Evolutionary conservation across 2,797 vertebrate species (phyloP).

Genomic region (Falco novaeseelandiae): DNA sequence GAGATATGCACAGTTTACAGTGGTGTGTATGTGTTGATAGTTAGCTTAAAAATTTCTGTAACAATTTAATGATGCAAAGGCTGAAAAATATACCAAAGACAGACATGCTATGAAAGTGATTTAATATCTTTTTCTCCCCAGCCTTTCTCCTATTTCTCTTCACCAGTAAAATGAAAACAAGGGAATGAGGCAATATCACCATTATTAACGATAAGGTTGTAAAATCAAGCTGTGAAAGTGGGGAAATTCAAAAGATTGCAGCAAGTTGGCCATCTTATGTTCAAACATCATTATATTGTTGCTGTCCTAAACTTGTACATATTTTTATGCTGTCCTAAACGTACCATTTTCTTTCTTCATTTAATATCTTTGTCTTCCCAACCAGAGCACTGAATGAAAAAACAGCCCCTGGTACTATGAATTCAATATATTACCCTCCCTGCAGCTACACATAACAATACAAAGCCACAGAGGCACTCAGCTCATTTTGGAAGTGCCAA

Average conservation of each 20-base stretch:
- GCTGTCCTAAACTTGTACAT: not conserved
- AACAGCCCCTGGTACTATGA: not conserved
- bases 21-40: not conserved
- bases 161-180: not conserved
- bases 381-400: not conserved
- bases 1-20: not conserved
- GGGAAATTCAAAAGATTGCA: not conserved
- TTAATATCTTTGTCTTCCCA: not conserved
- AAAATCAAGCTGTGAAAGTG: not conserved
- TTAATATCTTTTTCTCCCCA: not conserved
- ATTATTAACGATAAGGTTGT: not conserved
- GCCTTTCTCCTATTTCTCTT: not conserved
- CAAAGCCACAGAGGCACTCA: not conserved
- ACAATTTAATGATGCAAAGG: not conserved
- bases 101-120: not conserved
- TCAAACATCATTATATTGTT: not conserved
- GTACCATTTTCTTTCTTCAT: not conserved
- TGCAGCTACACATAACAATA: not conserved
- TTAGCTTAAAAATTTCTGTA: not conserved
- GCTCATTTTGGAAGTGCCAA: not conserved
- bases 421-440: not conserved
- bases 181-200: not conserved
- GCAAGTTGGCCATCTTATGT: not conserved
- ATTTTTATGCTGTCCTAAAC: not conserved
- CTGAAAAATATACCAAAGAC: not conserved